Base-by-base conservation (phyloP, 1,140 invertebrate species). In the Zaprionus davidi region DNA sequence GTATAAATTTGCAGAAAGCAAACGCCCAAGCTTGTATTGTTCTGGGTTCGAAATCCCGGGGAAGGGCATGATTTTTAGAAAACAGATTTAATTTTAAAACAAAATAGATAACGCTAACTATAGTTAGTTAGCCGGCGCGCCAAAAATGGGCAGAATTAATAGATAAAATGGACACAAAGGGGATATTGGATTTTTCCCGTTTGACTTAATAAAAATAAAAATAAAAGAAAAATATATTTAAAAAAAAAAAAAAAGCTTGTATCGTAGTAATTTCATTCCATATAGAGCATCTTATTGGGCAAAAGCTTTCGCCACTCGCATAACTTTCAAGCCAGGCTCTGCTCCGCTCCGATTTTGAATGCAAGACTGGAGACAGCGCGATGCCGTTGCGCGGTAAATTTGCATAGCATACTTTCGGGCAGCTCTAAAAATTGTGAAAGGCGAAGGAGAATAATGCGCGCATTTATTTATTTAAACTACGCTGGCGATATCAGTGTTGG, bases 401-500 rank as follows among this genome's bases (percentile, higher is more conserved):
- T 31, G 15, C 51, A 57, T 62, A 56, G 31, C 66, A 60, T 55
- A 68, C 57, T 73, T 60, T 49, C 38, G 55, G 20, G 56, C 36
- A 31, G 49, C 41, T n/a, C 41, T 17, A 7, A 17, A 46, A 46
- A 41, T 41, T n/a, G 15, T 5, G 15, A 15, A 4, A 38, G 9
- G 12, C 24, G 6, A 24, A 15, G 56, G 12, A 46, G 72, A 80
- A 70, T 69, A 83, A 77, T 66, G 56, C 64, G 65, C 63, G 66
- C 63, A 78, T 85, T 81, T 81, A 70, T 84, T 80, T 84, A 78
- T 85, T 85, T 71, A 81, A 78, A 78, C 81, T 78, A 71, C 68
- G 85, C 59, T n/a, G 65, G 67, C 74, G 67, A 75, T 85, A 84
- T 85, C 82, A 57, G 66, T 78, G 66, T 71, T 71, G 68, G 49